Evolutionary conservation across 2,113 vertebrate species (phyloP).

Genomic region (Cricetomys ansorgei): DNA sequence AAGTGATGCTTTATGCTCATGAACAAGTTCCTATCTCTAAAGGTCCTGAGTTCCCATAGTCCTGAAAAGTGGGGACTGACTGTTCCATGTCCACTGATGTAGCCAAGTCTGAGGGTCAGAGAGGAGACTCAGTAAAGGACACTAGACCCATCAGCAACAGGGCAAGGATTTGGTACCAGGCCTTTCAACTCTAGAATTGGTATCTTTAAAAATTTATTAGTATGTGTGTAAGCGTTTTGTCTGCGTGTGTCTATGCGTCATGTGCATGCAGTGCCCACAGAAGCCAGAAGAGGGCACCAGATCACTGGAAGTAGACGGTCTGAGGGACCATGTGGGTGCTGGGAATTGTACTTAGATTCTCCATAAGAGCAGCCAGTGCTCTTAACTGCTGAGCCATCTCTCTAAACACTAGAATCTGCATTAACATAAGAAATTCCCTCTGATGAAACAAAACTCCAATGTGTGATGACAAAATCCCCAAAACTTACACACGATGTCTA

Average conservation of each 20-base stretch:
- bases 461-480: background rate
- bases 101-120: background rate
- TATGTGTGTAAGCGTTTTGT: background rate
- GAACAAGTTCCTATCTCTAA: background rate
- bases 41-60: background rate
- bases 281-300: background rate
- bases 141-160: background rate
- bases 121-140: background rate
- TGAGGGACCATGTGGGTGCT: background rate
- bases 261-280: background rate
- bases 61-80: background rate
- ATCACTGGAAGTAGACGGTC: background rate
- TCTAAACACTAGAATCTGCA: background rate
- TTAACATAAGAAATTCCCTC: background rate
- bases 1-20: background rate
- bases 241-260: background rate
- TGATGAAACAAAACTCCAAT: background rate
- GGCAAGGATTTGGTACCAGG: background rate
- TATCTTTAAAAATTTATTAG: background rate
- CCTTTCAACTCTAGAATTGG: background rate
- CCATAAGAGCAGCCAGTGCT: background rate
- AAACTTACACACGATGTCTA: conserved; percentile 95
- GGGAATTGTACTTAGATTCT: background rate
- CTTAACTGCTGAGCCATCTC: background rate
- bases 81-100: background rate